Conservation (phyloP, 1,140 invertebrate species). For the Muscidifurax raptorellus region DNA sequence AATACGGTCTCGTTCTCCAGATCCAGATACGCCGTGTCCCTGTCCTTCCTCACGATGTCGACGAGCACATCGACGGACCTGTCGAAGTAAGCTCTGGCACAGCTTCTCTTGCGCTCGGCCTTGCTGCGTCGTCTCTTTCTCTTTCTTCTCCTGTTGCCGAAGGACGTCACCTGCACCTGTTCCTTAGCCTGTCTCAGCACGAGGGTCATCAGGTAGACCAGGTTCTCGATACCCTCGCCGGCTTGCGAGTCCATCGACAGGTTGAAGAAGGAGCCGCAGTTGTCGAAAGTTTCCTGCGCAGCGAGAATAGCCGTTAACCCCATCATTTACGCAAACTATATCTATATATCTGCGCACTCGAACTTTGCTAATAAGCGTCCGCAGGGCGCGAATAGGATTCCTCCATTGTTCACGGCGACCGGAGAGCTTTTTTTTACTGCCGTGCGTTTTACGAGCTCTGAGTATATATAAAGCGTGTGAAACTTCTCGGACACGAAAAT, state of each 20-base stretch:
- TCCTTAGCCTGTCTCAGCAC: constrained; percentile 81
- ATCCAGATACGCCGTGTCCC: constrained; percentile 74
- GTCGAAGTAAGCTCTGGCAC: constrained; percentile 75
- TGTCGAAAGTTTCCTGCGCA: constrained; percentile 71
- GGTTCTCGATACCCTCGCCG: constrained; percentile 75
- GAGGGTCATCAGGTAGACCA: constrained; percentile 79
- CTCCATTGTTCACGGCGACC: not conserved
- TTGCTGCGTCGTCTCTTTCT: constrained; percentile 37
- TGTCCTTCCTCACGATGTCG: constrained; percentile 77
- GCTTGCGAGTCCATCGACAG: constrained; percentile 67
- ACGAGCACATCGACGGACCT: constrained; percentile 77
- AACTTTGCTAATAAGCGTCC: not conserved
- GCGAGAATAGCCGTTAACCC: no score
- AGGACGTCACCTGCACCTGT: constrained; percentile 64
- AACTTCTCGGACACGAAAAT: not conserved
- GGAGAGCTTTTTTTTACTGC: not conserved
- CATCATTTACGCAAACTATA: no score
- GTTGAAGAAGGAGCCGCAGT: constrained; percentile 69
- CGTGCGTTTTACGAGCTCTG: no score
- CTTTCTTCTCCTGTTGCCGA: constrained; percentile 54
- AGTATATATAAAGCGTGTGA: no score
- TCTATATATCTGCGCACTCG: not conserved
- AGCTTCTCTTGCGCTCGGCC: constrained; percentile 52
- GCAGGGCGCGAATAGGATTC: not conserved
- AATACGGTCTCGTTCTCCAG: constrained; percentile 74